Conservation (phyloP, 2,888 invertebrate genomes). For the Caenorhabditis doughertyi region DNA sequence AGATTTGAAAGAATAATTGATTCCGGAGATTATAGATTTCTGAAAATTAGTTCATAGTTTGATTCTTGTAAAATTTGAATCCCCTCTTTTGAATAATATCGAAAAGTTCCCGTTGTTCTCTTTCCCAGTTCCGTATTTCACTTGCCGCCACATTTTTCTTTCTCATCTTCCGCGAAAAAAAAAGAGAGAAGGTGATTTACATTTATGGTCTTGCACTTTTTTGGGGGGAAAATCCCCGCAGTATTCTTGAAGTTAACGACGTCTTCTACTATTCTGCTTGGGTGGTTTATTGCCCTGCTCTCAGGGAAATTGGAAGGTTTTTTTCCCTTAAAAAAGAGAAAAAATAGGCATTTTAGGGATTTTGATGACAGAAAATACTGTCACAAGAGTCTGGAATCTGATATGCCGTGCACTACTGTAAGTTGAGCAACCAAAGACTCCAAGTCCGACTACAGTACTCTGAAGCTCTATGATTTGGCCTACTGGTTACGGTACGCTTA, state of each 20-base stretch:
- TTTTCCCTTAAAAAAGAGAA: background rate
- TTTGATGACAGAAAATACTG: background rate
- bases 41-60: too few species aligned
- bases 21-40: too few species aligned
- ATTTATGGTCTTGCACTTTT: slow-evolving; percentile 54
- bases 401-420: too few species aligned
- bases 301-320: background rate
- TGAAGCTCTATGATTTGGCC: too few species aligned
- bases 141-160: background rate
- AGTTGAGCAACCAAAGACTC: too few species aligned
- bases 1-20: too few species aligned
- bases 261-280: background rate
- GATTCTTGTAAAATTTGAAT: too few species aligned
- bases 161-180: background rate
- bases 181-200: slow-evolving; percentile 29
- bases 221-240: background rate
- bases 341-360: background rate
- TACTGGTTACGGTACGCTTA: too few species aligned
- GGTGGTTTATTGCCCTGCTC: slow-evolving; percentile 10
- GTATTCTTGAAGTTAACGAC: background rate
- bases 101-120: slow-evolving; percentile 8
- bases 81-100: background rate
- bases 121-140: too few species aligned
- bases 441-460: too few species aligned
- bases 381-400: too few species aligned